Evolutionary conservation across 2,113 vertebrate genomes (phyloP), one percentile per base, ranked within the genome.

Genomic region (Puffinus mauretanicus): DNA sequence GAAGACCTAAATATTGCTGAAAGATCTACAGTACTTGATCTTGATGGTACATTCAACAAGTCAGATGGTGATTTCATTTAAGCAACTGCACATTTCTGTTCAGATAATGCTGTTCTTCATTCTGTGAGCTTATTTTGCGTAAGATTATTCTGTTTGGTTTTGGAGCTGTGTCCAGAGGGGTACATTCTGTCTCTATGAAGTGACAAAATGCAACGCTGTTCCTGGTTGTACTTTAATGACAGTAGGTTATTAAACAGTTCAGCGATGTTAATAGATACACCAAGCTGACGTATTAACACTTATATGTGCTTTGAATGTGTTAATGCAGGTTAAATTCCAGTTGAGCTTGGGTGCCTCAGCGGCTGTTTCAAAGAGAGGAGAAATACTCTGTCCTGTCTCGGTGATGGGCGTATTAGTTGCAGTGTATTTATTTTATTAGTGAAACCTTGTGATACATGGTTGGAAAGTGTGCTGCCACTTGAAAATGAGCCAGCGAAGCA

Each of bases 311-410:
- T 55, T 11, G 32, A 6, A 27, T 34, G 85, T 90, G 82, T 87
- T 77, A 89, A 69, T 88, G 80, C 64, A 22, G 92, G 91, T 86
- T 84, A 85, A 88, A 97, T 91, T 97, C 88, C 92, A 83, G 77
- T 44, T 9, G 70, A 51, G 85, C 64, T 61, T 17, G 16, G 24
- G 9, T 26, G 27, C 4, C 1, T 26, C 11, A 0, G n/a, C 0
- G 11, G 70, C 79, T 44, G 1, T 52, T 60, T 82, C 86, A 78
- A 26, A 82, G 82, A 26, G 61, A 42, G 51, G 25, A 83, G 62
- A n/a, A 81, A 36, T 3, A 6, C 0, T 2, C 47, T 84, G 84
- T 58, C 58, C 65, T 38, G 29, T 4, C 42, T 71, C 5, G 0
- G 26, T 3, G 70, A 38, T 8, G 69, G 72, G 22, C 7, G 1